These are phyloP conservation scores for Premnoplex brunnescens DNA, from an alignment of 2,797 vertebrate genomes.

Conservation along the genomic window DNA sequence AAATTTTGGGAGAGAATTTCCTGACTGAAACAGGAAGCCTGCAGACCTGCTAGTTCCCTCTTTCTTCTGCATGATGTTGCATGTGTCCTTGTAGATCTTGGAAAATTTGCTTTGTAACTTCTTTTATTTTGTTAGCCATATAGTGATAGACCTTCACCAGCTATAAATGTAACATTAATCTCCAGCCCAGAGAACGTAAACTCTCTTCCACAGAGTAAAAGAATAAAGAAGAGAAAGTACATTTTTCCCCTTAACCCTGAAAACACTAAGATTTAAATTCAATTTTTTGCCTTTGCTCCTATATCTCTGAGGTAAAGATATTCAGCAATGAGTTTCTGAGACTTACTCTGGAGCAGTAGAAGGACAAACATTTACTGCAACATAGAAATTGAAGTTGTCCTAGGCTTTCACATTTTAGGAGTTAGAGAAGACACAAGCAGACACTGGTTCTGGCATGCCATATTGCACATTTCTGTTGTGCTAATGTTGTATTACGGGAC, in stretches of 20 bases:
- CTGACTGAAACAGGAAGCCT: not conserved
- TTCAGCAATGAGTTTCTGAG: not conserved
- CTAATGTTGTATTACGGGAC: not conserved
- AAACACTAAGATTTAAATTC: not conserved
- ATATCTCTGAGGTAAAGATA: not conserved
- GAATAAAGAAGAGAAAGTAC: not conserved
- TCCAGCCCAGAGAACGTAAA: not conserved
- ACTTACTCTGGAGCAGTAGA: not conserved
- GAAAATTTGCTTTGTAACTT: not conserved
- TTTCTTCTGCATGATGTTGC: not conserved
- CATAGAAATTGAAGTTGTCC: not conserved
- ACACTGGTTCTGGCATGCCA: not conserved
- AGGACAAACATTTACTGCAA: not conserved
- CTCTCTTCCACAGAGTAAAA: not conserved
- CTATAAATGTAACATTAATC: not conserved
- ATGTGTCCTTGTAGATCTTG: not conserved
- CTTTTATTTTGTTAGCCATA: not conserved
- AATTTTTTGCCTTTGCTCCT: not conserved
- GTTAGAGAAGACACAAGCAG: not conserved
- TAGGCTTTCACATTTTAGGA: not conserved
- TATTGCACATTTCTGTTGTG: not conserved
- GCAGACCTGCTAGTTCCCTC: not conserved
- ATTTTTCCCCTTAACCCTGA: not conserved
- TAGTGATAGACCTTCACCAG: not conserved
- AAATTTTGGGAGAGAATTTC: not conserved